phyloP scores from a whole-genome alignment of 1,140 invertebrate species.

The Rhynchophorus ferrugineus region DNA sequence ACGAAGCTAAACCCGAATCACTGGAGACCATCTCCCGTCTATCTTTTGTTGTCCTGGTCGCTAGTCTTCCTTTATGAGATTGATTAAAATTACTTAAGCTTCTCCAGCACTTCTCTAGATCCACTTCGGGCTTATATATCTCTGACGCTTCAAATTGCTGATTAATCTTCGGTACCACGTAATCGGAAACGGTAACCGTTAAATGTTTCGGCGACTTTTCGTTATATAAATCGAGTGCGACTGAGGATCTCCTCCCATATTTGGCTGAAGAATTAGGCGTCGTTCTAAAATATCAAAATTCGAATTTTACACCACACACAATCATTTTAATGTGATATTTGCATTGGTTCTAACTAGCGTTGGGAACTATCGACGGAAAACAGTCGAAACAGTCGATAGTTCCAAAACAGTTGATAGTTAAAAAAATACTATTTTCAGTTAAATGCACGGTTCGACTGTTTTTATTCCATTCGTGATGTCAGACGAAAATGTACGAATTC shows the following conservation, averaged over 20 bases:
- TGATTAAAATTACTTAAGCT: constrained; percentile 32
- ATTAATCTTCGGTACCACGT: constrained; percentile 26
- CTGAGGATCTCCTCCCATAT: constrained; percentile 29
- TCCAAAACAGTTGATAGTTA: too few relatives aligned
- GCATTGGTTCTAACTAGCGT: too few relatives aligned
- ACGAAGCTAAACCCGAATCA: constrained; percentile 2
- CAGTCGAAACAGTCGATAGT: too few relatives aligned
- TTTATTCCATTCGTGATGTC: too few relatives aligned
- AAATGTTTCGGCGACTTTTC: constrained; percentile 18
- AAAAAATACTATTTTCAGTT: too few relatives aligned
- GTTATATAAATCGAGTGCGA: constrained; percentile 21
- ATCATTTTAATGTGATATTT: too few relatives aligned
- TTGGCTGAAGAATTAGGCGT: constrained; percentile 29
- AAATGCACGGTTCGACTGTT: too few relatives aligned
- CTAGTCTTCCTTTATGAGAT: constrained; percentile 32
- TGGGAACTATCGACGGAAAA: too few relatives aligned
- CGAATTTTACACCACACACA: too few relatives aligned
- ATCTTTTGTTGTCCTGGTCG: constrained; percentile 23
- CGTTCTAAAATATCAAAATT: too few relatives aligned
- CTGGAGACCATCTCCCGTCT: constrained; percentile 1
- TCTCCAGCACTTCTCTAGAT: constrained; percentile 34
- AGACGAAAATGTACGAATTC: too few relatives aligned
- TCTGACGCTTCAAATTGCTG: constrained; percentile 14
- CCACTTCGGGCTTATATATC: constrained; percentile 15
- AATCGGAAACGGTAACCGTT: constrained; percentile 19